Percentiles rank a stretch among this genome's conserved stretches.
Evolutionary conservation across 2,888 invertebrate genomes (phyloP).

Genomic region (Craniophora ligustri): DNA sequence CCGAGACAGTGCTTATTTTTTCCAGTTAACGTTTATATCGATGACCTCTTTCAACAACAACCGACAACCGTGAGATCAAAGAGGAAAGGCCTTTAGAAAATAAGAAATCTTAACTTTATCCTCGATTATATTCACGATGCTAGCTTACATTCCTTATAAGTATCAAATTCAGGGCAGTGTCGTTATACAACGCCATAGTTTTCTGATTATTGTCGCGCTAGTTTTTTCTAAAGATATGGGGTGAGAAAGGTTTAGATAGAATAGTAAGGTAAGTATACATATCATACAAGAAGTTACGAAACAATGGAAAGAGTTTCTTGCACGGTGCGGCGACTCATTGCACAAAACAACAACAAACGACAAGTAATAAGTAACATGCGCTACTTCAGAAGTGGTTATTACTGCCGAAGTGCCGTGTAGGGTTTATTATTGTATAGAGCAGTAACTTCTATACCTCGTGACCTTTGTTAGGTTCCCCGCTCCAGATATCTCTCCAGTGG

Average conservation of each 20-base stretch:
- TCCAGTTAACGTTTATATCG: conserved; percentile 25
- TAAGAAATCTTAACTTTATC: conserved; percentile 23
- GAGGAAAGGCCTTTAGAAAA: conserved; percentile 27
- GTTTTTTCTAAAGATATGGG: conserved; percentile 1
- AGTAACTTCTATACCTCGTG: conserved; percentile 76
- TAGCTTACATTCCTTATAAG: conserved; percentile 7
- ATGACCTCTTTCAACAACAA: conserved; percentile 41
- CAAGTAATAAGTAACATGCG: conserved; percentile 55
- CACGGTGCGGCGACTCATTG: conserved; percentile 48
- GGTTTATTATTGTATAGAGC: conserved; percentile 45
- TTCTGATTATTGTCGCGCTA: neutral
- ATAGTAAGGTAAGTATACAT: conserved; percentile 21
- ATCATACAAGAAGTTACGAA: conserved; percentile 37
- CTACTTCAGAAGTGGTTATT: conserved; percentile 49
- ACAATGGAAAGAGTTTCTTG: conserved; percentile 50
- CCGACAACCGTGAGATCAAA: conserved; percentile 12
- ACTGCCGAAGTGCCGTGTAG: conserved; percentile 41
- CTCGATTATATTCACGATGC: neutral
- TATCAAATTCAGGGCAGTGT: conserved; percentile 6
- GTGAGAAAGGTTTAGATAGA: conserved; percentile 17
- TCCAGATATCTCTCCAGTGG: conserved; percentile 86
- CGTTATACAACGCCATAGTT: neutral
- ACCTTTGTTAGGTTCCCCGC: conserved; percentile 81
- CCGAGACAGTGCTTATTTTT: conserved; percentile 50
- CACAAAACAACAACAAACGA: conserved; percentile 54